These are phyloP conservation scores for Apeltes quadracus DNA, from an alignment of 2,113 vertebrate species.

Conservation along the genomic window DNA sequence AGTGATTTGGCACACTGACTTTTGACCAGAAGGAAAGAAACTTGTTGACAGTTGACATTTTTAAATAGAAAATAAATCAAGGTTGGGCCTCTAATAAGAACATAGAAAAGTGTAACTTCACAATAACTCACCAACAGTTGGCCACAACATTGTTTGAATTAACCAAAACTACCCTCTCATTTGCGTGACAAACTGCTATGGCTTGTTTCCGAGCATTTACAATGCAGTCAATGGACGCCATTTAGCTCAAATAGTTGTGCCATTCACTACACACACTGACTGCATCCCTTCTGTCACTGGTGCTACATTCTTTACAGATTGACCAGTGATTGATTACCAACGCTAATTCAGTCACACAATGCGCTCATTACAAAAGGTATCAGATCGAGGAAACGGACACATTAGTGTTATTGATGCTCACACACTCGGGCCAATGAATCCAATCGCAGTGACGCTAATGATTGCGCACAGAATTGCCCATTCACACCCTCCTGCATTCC, in stretches of 20 bases:
- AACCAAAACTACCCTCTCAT: background rate
- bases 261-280: background rate
- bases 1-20: background rate
- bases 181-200: background rate
- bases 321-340: slow-evolving; percentile 41
- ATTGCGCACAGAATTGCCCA: slow-evolving; percentile 20
- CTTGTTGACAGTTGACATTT: background rate
- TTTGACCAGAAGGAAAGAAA: background rate
- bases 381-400: slow-evolving; percentile 42
- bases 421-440: slow-evolving; percentile 30
- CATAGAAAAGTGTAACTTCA: background rate
- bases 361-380: slow-evolving; percentile 39
- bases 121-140: background rate
- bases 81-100: too few species aligned
- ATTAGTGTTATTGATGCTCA: slow-evolving; percentile 50
- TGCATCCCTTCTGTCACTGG: slow-evolving; percentile 5
- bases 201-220: background rate
- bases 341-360: slow-evolving; percentile 47
- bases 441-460: slow-evolving; percentile 32
- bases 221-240: too few species aligned
- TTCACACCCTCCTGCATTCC: background rate
- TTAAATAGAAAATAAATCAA: too few species aligned
- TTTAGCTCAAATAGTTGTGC: background rate
- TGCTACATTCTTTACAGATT: slow-evolving; percentile 22
- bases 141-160: background rate